Base-by-base conservation (phyloP, 2,113 vertebrate genomes). In the Dendropsophus ebraccatus region DNA sequence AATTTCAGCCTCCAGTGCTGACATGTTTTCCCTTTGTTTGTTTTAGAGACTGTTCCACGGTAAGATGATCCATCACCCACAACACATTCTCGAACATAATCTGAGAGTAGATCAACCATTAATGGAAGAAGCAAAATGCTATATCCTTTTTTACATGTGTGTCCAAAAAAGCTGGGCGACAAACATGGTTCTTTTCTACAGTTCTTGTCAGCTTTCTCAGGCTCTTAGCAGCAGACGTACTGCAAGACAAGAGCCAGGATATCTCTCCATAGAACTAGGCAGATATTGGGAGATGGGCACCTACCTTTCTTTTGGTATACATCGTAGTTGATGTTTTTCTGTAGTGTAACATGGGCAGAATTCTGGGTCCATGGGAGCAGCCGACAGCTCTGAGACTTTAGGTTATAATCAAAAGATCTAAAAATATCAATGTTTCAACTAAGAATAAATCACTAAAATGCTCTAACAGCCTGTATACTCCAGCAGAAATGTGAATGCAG, bases 221-320 rank as follows among this genome's bases (percentile, higher is more conserved):
- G 14, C n/a, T 54, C 19, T 19, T 19, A 19, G 50, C 50, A 54
- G 12, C 16, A 14, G 2, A 3, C 50, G n/a, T n/a, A n/a, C n/a
- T n/a, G n/a, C n/a, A n/a, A n/a, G n/a, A n/a, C n/a, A n/a, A n/a
- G n/a, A n/a, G n/a, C n/a, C n/a, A n/a, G n/a, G n/a, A n/a, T n/a
- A n/a, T n/a, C n/a, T n/a, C n/a, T n/a, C n/a, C n/a, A n/a, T n/a
- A n/a, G n/a, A n/a, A n/a, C n/a, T n/a, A n/a, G n/a, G n/a, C n/a
- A n/a, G n/a, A n/a, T n/a, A n/a, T n/a, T n/a, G n/a, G 21, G 52
- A 5, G 25, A 10, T 2, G 9, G 47, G 81, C 41, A 41, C 92
- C 89, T 88, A 96, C 98, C 96, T 94, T 99, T 99, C 90, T 98
- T 99, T 90, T 99, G 97, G 82, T 97, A 99, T 67, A 99, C 94